Percentiles rank a stretch among this genome's conserved stretches.
phyloP scores from a whole-genome alignment of 2,888 invertebrate genomes.

The Tipula confusa region DNA sequence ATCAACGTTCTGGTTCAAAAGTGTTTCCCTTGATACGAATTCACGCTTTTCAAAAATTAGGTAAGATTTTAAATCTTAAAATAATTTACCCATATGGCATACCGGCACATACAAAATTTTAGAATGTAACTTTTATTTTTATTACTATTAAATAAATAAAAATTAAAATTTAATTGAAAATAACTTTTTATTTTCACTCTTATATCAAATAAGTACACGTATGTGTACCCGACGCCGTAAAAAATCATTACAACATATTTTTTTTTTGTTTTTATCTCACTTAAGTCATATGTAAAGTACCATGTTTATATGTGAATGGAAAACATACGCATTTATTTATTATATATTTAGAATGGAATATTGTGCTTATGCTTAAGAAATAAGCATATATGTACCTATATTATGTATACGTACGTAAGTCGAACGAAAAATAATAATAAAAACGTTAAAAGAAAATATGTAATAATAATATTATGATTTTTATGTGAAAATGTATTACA shows the following conservation, averaged over 20 bases:
- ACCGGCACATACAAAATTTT: too few relatives aligned
- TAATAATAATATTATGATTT: conserved; percentile 20
- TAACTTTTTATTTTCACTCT: not conserved
- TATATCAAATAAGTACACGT: too few relatives aligned
- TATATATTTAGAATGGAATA: conserved; percentile 5
- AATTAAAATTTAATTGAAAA: not conserved
- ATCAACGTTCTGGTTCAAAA: too few relatives aligned
- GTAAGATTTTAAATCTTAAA: too few relatives aligned
- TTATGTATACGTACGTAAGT: not conserved
- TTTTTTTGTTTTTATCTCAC: not conserved
- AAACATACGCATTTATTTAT: not conserved
- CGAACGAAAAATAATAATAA: not conserved
- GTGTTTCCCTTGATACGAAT: too few relatives aligned
- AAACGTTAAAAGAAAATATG: not conserved
- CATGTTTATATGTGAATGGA: not conserved
- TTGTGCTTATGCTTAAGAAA: not conserved
- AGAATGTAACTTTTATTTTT: not conserved
- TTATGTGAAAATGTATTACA: not conserved
- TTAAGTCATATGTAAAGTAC: not conserved
- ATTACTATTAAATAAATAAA: not conserved
- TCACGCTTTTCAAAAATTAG: too few relatives aligned
- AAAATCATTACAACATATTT: not conserved
- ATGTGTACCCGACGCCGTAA: too few relatives aligned
- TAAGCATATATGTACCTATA: not conserved
- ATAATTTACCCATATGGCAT: too few relatives aligned